phyloP scores from a whole-genome alignment of 1,140 invertebrate genomes.

The Drusus annulatus region DNA sequence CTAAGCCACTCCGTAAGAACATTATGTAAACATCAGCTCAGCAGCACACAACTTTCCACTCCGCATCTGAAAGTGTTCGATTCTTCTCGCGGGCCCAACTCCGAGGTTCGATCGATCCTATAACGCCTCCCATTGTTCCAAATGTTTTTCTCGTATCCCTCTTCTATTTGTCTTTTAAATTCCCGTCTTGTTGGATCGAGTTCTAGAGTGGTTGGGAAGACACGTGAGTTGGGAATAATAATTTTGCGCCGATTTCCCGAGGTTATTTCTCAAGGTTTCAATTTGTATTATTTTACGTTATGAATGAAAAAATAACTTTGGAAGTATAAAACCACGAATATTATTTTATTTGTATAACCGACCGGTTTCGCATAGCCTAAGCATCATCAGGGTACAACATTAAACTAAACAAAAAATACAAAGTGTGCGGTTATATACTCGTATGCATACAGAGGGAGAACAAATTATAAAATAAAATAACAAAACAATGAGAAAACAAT shows the following conservation, averaged over 20 bases:
- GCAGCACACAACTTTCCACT: slow-evolving; percentile 32
- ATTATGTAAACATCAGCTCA: slow-evolving; percentile 45
- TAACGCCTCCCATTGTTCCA: slow-evolving; percentile 21
- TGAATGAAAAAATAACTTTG: too few species aligned
- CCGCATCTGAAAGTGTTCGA: slow-evolving; percentile 17
- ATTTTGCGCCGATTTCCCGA: neutral
- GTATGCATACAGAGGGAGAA: too few species aligned
- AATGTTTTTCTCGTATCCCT: slow-evolving; percentile 32
- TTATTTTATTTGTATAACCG: too few species aligned
- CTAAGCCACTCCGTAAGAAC: slow-evolving; percentile 44
- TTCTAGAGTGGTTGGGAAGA: neutral
- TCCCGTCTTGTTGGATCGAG: neutral
- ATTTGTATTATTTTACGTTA: too few species aligned
- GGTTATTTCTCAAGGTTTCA: too few species aligned
- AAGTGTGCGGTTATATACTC: too few species aligned
- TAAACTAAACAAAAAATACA: too few species aligned
- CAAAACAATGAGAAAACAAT: too few species aligned
- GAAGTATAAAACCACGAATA: too few species aligned
- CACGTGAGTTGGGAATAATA: slow-evolving; percentile 15
- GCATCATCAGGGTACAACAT: too few species aligned
- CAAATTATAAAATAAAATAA: too few species aligned
- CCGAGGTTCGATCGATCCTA: slow-evolving; percentile 15
- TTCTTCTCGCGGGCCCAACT: slow-evolving; percentile 26
- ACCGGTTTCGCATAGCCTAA: too few species aligned
- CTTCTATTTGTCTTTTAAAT: slow-evolving; percentile 33